Percentiles rank a stretch among this genome's conserved stretches.
phyloP scores from a whole-genome alignment of 2,888 invertebrate genomes.

The Nasonovia ribisnigri region DNA sequence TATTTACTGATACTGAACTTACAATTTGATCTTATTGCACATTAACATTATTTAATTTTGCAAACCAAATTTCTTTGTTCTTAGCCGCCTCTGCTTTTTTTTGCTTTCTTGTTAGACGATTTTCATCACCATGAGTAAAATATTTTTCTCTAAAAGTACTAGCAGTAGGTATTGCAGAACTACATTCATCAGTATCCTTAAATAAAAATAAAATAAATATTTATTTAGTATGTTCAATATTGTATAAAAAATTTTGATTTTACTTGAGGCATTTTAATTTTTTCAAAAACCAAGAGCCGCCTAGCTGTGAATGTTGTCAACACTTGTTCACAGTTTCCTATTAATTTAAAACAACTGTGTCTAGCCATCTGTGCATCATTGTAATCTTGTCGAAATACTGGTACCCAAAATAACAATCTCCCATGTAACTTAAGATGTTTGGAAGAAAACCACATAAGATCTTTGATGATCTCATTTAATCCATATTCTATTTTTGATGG shows the following conservation, averaged over 20 bases:
- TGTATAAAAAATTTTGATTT: background rate
- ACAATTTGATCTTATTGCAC: constrained; percentile 3
- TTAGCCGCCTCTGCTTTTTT: constrained; percentile 63
- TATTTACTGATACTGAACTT: background rate
- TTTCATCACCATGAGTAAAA: constrained; percentile 78
- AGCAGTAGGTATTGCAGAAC: constrained; percentile 53
- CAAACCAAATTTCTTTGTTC: constrained; percentile 59
- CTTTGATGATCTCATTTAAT: constrained; percentile 84
- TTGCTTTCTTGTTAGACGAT: constrained; percentile 74
- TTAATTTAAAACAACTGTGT: constrained; percentile 82
- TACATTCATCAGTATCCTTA: constrained; percentile 59
- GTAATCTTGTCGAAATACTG: constrained; percentile 85
- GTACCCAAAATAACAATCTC: constrained; percentile 95
- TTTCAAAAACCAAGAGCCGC: constrained; percentile 88
- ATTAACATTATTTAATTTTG: constrained; percentile 47
- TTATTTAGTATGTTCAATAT: background rate
- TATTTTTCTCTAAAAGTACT: constrained; percentile 78
- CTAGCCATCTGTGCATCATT: constrained; percentile 80
- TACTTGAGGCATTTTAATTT: constrained; percentile 71
- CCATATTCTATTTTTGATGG: constrained; percentile 90
- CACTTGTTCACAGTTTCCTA: constrained; percentile 90
- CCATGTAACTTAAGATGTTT: constrained; percentile 81
- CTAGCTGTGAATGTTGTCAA: constrained; percentile 85
- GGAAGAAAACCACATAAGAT: constrained; percentile 87
- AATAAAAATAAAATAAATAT: constrained; percentile 41